Percentiles rank a stretch among this genome's conserved stretches.
Conservation (phyloP, 2,888 invertebrate species). For the Onchidella celtica region DNA sequence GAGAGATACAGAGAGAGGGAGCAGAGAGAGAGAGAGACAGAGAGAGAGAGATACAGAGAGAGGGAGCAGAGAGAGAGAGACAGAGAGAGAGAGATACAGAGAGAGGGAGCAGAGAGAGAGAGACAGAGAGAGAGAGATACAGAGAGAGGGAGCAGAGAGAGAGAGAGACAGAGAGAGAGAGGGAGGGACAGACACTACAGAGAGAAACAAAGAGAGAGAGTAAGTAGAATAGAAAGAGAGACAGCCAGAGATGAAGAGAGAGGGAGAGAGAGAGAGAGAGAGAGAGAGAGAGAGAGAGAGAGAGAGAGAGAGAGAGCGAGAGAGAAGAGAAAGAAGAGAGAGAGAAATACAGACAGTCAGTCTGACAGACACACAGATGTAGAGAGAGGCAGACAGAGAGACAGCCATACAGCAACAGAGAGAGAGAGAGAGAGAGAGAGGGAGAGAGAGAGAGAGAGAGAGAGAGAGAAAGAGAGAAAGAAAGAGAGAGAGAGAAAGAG, state of each 20-base stretch:
- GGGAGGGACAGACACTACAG: too few species aligned
- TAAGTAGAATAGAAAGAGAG: neutral
- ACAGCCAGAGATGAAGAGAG: slow-evolving; percentile 11
- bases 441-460: neutral
- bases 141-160: neutral
- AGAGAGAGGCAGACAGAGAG: neutral
- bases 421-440: neutral
- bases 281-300: neutral
- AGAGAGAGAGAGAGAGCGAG: neutral
- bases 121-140: too few species aligned
- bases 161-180: neutral
- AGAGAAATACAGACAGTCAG: neutral
- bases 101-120: too few species aligned
- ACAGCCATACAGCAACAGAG: neutral
- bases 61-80: too few species aligned
- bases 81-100: too few species aligned
- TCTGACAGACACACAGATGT: neutral
- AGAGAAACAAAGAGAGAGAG: neutral
- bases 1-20: too few species aligned
- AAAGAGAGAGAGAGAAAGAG: neutral
- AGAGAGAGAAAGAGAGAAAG: neutral
- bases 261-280: neutral
- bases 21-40: too few species aligned
- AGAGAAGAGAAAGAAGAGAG: neutral
- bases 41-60: too few species aligned